Percentiles rank a stretch among this genome's conserved stretches.
These are phyloP conservation scores for Ernsta delagoae DNA, from an alignment of 2,888 invertebrate species.

Conservation along the genomic window DNA sequence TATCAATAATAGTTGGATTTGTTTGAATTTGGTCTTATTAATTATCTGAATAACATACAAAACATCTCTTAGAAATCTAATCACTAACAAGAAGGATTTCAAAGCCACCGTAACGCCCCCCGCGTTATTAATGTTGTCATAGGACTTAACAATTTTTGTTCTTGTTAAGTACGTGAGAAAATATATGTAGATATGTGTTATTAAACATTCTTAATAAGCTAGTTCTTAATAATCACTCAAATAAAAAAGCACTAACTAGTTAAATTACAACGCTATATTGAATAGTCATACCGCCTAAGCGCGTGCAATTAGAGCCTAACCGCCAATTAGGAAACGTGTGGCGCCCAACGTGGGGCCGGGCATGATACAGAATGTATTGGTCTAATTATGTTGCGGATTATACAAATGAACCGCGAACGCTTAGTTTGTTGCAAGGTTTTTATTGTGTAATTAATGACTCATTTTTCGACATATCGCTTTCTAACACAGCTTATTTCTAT, in stretches of 20 bases:
- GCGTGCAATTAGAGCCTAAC: constrained; percentile 57
- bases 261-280: constrained; percentile 30
- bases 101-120: not conserved
- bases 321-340: constrained; percentile 55
- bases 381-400: constrained; percentile 50
- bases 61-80: constrained; percentile 34
- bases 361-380: constrained; percentile 60
- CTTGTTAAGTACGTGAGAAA: not conserved
- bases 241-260: constrained; percentile 11
- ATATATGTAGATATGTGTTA: not conserved
- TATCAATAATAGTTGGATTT: constrained; percentile 79
- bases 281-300: constrained; percentile 41
- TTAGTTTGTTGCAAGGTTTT: constrained; percentile 23
- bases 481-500: not conserved
- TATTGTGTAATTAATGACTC: not conserved
- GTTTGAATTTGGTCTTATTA: constrained; percentile 82
- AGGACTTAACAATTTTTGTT: not conserved
- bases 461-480: not conserved
- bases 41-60: constrained; percentile 75
- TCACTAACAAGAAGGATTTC: not conserved
- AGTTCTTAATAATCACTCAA: not conserved
- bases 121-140: not conserved
- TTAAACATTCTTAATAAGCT: not conserved
- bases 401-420: constrained; percentile 33
- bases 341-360: constrained; percentile 54